Evolutionary conservation across 2,888 invertebrate genomes (phyloP).

Genomic region (Eristalis intricaria): DNA sequence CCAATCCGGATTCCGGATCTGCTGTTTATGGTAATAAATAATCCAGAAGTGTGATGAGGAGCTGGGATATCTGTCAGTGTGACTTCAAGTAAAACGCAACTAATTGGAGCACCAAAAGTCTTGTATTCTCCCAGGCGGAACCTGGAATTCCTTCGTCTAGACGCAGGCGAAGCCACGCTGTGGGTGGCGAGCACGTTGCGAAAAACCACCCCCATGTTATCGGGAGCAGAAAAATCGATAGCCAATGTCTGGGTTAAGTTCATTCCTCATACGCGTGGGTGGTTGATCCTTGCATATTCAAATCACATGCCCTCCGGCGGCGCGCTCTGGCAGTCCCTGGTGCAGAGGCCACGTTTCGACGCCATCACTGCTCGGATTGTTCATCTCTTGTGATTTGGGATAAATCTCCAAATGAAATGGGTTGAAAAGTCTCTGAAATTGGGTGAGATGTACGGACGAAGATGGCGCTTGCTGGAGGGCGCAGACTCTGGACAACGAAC

Average conservation of each 20-base stretch:
- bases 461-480: conserved; percentile 11
- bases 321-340: background rate
- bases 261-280: background rate
- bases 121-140: conserved; percentile 14
- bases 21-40: conserved; percentile 66
- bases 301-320: conserved; percentile 19
- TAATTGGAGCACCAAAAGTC: conserved; percentile 66
- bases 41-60: conserved; percentile 66
- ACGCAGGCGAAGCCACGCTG: conserved; percentile 7
- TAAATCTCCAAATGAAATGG: conserved; percentile 33
- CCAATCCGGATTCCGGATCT: conserved; percentile 61
- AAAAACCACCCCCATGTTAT: conserved; percentile 14
- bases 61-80: conserved; percentile 51
- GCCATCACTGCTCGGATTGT: conserved; percentile 47
- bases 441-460: background rate
- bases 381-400: conserved; percentile 34
- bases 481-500: conserved; percentile 43
- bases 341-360: conserved; percentile 51
- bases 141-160: conserved; percentile 56
- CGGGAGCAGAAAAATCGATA: conserved; percentile 31
- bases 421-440: conserved; percentile 21
- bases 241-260: conserved; percentile 27
- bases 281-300: conserved; percentile 29
- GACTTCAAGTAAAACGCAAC: conserved; percentile 59
- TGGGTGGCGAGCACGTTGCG: conserved; percentile 41